A percentile compares a stretch with the other conserved stretches of the same genome.
phyloP scores from a whole-genome alignment of 2,888 invertebrate genomes.

The Cephalotes varians region DNA sequence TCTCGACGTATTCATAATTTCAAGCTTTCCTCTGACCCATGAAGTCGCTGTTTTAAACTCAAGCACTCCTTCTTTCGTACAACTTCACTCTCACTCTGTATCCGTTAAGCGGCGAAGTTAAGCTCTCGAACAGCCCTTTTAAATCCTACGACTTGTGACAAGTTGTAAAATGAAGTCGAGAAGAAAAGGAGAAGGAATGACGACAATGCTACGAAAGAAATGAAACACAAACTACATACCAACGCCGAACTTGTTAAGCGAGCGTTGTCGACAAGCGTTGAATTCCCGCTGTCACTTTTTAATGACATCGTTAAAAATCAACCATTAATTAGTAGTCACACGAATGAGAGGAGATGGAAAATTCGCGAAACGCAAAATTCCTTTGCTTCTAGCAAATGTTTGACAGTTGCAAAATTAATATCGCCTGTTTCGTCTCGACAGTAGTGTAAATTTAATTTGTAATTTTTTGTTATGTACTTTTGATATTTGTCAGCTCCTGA shows the following conservation, averaged over 20 bases:
- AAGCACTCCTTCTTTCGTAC: not conserved
- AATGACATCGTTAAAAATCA: constrained; percentile 30
- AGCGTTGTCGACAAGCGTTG: constrained; percentile 4
- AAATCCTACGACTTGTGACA: constrained; percentile 43
- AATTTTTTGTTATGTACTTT: constrained; percentile 1
- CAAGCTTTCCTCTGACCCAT: not conserved
- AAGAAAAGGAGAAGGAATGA: not conserved
- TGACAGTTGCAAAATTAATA: constrained; percentile 18
- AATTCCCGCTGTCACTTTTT: constrained; percentile 21
- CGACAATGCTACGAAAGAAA: constrained; percentile 20
- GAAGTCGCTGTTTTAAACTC: constrained; percentile 21
- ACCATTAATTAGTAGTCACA: not conserved
- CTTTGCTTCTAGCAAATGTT: constrained; percentile 7
- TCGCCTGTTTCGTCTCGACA: not conserved
- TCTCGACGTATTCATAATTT: constrained; percentile 2
- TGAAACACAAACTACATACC: constrained; percentile 18
- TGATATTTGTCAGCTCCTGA: no score
- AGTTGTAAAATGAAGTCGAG: constrained; percentile 31
- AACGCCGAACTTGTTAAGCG: constrained; percentile 19
- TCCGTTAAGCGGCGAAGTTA: constrained; percentile 39
- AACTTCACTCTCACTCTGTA: constrained; percentile 6
- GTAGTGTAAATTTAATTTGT: constrained; percentile 6
- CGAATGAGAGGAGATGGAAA: not conserved
- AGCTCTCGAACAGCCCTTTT: constrained; percentile 38
- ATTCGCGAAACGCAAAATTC: constrained; percentile 17